Conservation (phyloP, 2,888 invertebrate genomes). For the Tortrix viridana region DNA sequence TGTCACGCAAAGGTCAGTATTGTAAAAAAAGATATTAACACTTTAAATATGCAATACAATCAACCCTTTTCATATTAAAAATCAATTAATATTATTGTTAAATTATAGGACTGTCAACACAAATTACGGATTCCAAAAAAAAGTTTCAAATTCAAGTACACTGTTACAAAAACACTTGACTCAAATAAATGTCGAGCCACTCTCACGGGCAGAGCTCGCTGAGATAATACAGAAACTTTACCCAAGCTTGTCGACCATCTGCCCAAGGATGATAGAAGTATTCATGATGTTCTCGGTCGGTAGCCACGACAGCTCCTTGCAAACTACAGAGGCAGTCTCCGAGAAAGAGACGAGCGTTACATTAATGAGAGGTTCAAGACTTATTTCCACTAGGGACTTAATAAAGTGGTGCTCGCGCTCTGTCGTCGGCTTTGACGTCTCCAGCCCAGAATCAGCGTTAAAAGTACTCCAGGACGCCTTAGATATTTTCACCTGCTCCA, state of each 20-base stretch:
- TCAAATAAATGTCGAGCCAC: conserved; percentile 91
- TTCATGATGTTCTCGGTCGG: conserved; percentile 92
- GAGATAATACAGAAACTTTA: conserved; percentile 88
- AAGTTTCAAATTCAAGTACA: conserved; percentile 86
- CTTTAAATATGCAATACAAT: no score
- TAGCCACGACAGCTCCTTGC: conserved; percentile 82
- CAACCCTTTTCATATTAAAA: neutral
- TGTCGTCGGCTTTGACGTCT: conserved; percentile 88
- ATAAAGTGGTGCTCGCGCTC: conserved; percentile 96
- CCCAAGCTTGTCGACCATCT: conserved; percentile 88
- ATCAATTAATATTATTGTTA: conserved; percentile 24
- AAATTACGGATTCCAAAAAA: conserved; percentile 85
- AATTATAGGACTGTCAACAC: conserved; percentile 84
- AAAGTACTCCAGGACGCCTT: conserved; percentile 94
- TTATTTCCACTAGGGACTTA: conserved; percentile 93
- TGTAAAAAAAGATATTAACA: neutral
- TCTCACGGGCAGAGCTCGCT: conserved; percentile 89
- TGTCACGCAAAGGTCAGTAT: conserved; percentile 90
- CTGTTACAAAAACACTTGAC: conserved; percentile 93
- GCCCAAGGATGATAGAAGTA: conserved; percentile 91
- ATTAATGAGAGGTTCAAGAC: conserved; percentile 82
- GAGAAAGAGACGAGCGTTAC: conserved; percentile 55
- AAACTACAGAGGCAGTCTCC: conserved; percentile 60
- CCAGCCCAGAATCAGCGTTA: conserved; percentile 87
- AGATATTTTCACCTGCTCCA: conserved; percentile 94